Percentiles rank a stretch among this genome's conserved stretches.
These are phyloP conservation scores for Limenitis camilla DNA, from an alignment of 2,888 invertebrate species.

Conservation along the genomic window DNA sequence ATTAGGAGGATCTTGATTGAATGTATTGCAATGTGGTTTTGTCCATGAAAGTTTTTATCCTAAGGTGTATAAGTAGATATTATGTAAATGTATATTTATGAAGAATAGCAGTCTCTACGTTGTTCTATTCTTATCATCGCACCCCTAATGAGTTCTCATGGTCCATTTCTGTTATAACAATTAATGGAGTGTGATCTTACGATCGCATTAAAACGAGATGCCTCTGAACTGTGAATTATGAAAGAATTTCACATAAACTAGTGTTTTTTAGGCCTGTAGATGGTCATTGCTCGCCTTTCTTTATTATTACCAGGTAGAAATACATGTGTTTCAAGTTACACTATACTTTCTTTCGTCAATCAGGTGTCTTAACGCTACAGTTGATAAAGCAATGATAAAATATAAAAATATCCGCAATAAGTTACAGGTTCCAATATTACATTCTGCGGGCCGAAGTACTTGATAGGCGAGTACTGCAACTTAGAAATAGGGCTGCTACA, in stretches of 20 bases:
- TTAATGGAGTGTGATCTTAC: constrained; percentile 7
- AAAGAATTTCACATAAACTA: too few species aligned
- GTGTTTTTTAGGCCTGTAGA: too few species aligned
- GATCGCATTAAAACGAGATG: background rate
- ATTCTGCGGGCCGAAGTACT: constrained; percentile 20
- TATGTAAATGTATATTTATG: too few species aligned
- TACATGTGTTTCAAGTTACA: too few species aligned
- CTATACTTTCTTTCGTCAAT: too few species aligned
- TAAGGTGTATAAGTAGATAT: too few species aligned
- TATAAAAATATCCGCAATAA: constrained; percentile 9
- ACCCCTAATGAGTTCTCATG: constrained; percentile 2
- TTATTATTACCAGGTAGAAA: too few species aligned
- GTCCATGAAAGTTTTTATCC: too few species aligned
- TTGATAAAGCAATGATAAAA: background rate
- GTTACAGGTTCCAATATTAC: constrained; percentile 18
- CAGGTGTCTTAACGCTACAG: too few species aligned
- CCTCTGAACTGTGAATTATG: background rate
- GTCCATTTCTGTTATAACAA: constrained; percentile 10
- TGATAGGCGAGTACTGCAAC: constrained; percentile 15
- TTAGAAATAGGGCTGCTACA: background rate
- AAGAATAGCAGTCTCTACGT: background rate
- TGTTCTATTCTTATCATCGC: constrained; percentile 8
- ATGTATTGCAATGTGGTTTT: too few species aligned
- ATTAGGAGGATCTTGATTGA: too few species aligned
- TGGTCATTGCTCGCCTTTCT: too few species aligned